phyloP scores from a whole-genome alignment of 2,888 invertebrate genomes.

The Carterocephalus palaemon region DNA sequence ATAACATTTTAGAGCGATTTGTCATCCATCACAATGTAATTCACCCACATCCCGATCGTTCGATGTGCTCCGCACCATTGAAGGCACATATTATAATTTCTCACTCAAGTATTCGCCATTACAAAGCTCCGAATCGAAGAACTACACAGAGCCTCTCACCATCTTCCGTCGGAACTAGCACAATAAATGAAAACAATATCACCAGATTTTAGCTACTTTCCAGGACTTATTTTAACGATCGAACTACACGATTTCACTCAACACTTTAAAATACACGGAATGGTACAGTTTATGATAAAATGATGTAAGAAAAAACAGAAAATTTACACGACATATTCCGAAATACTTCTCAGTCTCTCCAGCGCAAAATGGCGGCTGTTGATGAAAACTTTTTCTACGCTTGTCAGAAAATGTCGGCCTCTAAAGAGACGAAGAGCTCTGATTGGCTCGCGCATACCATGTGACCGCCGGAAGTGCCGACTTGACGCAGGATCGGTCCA shows the following conservation, averaged over 20 bases:
- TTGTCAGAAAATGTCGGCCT: conserved; percentile 89
- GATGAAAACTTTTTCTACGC: conserved; percentile 97
- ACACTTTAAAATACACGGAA: conserved; percentile 80
- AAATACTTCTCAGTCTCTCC: conserved; percentile 87
- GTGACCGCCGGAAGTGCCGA: conserved; percentile 73
- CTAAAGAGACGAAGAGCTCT: conserved; percentile 57
- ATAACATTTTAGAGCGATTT: conserved; percentile 78
- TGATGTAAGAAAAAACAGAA: conserved; percentile 81
- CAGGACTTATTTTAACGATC: conserved; percentile 69
- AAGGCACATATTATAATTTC: conserved; percentile 86
- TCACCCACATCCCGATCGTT: conserved; percentile 83
- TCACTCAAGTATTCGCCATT: conserved; percentile 89
- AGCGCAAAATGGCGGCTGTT: conserved; percentile 97
- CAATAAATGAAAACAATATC: conserved; percentile 85
- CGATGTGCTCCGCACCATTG: conserved; percentile 84
- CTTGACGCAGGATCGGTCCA: conserved; percentile 69
- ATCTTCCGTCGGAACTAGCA: conserved; percentile 85
- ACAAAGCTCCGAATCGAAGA: conserved; percentile 85
- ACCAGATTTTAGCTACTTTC: conserved; percentile 76
- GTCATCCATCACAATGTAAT: conserved; percentile 76
- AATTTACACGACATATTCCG: conserved; percentile 85
- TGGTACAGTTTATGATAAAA: conserved; percentile 77
- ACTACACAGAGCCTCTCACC: conserved; percentile 85
- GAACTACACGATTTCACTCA: conserved; percentile 74
- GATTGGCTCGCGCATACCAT: conserved; percentile 70